These are phyloP conservation scores for Drosophila yakuba DNA, from an alignment of 1,140 invertebrate species.

Conservation along the genomic window DNA sequence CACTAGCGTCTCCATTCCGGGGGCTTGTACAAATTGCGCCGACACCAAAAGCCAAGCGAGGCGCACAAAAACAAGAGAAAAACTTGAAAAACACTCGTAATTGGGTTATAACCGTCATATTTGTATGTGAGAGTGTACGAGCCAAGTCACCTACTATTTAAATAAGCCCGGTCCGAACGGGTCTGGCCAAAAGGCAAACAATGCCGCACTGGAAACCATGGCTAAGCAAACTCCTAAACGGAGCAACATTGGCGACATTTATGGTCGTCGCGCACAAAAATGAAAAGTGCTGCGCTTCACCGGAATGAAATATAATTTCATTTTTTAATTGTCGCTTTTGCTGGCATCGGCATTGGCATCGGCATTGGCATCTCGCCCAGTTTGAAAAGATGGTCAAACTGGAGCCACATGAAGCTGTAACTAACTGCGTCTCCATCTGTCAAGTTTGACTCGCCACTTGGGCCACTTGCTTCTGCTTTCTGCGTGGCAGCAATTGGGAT, in stretches of 20 bases:
- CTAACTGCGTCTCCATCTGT: constrained; percentile 21
- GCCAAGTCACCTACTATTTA: constrained; percentile 37
- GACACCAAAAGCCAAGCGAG: constrained; percentile 65
- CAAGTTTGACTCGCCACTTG: constrained; percentile 21
- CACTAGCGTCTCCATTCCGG: constrained; percentile 10
- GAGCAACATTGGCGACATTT: constrained; percentile 51
- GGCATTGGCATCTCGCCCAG: no score
- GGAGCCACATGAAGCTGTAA: constrained; percentile 33
- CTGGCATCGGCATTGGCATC: constrained; percentile 31
- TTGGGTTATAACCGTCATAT: constrained; percentile 78
- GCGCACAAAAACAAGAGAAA: constrained; percentile 11
- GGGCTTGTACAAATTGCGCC: constrained; percentile 59
- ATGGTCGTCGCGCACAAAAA: constrained; percentile 43
- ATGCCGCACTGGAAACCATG: constrained; percentile 45
- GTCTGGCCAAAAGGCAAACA: constrained; percentile 35
- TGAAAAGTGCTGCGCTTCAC: constrained; percentile 62
- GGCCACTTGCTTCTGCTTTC: constrained; percentile 31
- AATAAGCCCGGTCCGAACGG: constrained; percentile 37
- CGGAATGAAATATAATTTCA: constrained; percentile 77
- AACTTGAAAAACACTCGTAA: constrained; percentile 70
- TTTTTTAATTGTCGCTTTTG: constrained; percentile 68
- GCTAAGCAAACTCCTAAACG: constrained; percentile 29
- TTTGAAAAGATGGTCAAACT: constrained; percentile 24
- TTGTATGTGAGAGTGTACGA: constrained; percentile 44
- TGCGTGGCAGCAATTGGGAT: constrained; percentile 31